These are phyloP conservation scores for Germaria angustata DNA, from an alignment of 2,888 invertebrate genomes.

Conservation along the genomic window DNA sequence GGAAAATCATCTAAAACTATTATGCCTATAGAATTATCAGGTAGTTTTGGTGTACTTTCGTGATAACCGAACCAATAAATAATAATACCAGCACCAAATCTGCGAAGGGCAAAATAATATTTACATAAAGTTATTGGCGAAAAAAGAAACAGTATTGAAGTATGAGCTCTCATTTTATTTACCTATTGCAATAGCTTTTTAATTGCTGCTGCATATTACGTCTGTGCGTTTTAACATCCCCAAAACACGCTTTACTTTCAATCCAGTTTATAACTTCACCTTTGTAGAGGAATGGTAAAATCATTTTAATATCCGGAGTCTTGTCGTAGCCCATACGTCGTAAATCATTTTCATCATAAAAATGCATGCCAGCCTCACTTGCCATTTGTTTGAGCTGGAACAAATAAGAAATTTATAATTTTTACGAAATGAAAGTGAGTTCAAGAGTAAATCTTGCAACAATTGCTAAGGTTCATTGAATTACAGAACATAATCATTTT, in stretches of 20 bases:
- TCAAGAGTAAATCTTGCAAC: no score
- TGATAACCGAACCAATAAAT: constrained; percentile 97
- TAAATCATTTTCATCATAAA: constrained; percentile 89
- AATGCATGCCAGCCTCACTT: constrained; percentile 82
- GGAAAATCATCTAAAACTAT: constrained; percentile 82
- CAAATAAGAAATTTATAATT: no score
- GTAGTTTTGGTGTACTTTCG: constrained; percentile 81
- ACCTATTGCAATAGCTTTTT: constrained; percentile 91
- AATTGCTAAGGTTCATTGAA: no score
- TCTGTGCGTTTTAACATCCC: constrained; percentile 89
- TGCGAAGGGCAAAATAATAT: constrained; percentile 50
- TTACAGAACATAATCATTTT: no score
- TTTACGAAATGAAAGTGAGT: no score
- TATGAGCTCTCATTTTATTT: neutral
- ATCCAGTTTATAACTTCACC: constrained; percentile 96
- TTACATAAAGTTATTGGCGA: no score
- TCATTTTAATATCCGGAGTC: constrained; percentile 95
- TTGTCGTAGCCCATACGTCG: constrained; percentile 93
- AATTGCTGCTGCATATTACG: constrained; percentile 91
- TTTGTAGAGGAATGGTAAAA: constrained; percentile 92
- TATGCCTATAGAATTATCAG: constrained; percentile 84
- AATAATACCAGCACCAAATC: constrained; percentile 95
- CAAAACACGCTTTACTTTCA: constrained; percentile 97
- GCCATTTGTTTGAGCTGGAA: constrained; percentile 75
- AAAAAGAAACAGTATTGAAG: no score